phyloP scores from a whole-genome alignment of 2,113 vertebrate genomes.

The Aplodontia rufa region DNA sequence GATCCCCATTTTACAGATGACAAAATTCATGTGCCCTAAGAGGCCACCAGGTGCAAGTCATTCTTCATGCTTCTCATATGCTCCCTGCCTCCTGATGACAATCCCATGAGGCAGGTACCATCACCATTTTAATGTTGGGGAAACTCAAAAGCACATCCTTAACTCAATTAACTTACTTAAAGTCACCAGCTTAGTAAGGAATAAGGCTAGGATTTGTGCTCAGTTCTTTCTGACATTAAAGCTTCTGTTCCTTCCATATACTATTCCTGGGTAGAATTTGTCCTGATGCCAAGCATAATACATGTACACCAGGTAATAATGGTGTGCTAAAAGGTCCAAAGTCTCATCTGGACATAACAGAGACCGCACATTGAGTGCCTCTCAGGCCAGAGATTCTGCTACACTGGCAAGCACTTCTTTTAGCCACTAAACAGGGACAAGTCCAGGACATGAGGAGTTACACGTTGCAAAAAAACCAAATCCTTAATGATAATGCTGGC shows the following conservation, averaged over 20 bases:
- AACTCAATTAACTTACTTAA: not conserved
- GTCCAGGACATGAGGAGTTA: not conserved
- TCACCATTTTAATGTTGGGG: not conserved
- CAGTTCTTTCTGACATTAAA: not conserved
- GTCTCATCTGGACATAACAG: not conserved
- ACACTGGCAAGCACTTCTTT: not conserved
- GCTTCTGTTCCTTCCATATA: not conserved
- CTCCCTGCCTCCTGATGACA: not conserved
- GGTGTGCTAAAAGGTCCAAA: not conserved
- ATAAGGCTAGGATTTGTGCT: not conserved
- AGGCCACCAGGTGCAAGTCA: rapidly evolving
- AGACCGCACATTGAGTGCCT: not conserved
- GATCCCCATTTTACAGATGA: not conserved
- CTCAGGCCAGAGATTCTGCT: not conserved
- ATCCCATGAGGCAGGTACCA: not conserved
- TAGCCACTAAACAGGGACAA: not conserved
- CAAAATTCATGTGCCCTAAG: not conserved
- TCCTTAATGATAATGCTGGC: slow-evolving; percentile 3
- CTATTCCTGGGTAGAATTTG: not conserved
- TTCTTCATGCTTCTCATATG: not conserved
- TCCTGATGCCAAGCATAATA: not conserved
- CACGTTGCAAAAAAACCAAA: slow-evolving; percentile 39
- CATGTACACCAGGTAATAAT: not conserved
- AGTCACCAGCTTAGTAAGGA: not conserved
- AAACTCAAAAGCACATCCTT: not conserved